Percentiles rank a stretch among this genome's conserved stretches.
Evolutionary conservation across 2,888 invertebrate species (phyloP).

Genomic region (Acanthosepion esculentum): DNA sequence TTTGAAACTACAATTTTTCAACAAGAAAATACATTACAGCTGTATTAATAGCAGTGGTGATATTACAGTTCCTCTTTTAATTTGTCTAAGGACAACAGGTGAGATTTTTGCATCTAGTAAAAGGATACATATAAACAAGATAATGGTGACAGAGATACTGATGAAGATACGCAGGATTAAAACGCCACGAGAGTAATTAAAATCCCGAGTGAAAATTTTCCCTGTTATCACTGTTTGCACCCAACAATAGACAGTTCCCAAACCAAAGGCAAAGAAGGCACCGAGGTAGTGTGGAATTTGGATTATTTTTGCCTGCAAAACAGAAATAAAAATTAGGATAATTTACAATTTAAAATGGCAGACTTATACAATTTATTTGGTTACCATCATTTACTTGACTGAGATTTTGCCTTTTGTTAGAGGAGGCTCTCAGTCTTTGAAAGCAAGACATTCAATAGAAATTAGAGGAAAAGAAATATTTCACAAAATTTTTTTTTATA

Average conservation of each 20-base stretch:
- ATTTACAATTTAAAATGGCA: not conserved
- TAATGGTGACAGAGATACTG: not conserved
- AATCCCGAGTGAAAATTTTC: constrained; percentile 75
- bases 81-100: no score
- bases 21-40: no score
- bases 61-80: no score
- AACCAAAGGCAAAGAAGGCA: constrained; percentile 84
- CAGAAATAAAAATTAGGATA: not conserved
- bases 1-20: no score
- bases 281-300: constrained; percentile 76
- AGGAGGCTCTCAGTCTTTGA: no score
- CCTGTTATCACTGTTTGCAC: constrained; percentile 80
- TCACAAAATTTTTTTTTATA: no score
- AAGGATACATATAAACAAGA: constrained; percentile 22
- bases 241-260: constrained; percentile 86
- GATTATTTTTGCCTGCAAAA: constrained; percentile 55
- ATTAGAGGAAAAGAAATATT: no score
- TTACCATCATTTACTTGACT: no score
- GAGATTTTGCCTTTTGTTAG: no score
- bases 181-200: not conserved
- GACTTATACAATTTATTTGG: no score
- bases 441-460: no score
- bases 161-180: not conserved
- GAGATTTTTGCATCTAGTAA: not conserved
- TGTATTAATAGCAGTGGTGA: no score